phyloP scores from a whole-genome alignment of 1,140 invertebrate genomes.

The Theocolax elegans region DNA sequence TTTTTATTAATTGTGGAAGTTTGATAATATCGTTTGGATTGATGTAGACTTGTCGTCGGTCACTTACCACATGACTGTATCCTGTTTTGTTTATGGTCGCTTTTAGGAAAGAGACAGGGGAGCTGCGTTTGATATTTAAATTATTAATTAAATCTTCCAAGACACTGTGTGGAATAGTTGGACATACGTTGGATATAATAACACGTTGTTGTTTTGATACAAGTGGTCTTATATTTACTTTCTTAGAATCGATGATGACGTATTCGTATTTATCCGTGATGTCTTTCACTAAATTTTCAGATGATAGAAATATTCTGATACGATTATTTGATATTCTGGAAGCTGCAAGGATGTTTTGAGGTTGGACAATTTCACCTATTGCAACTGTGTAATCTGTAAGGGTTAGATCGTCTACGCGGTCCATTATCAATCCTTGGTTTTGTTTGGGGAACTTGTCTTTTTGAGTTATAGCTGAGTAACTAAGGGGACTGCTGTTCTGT shows the following conservation, averaged over 20 bases:
- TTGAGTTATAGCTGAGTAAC: background rate
- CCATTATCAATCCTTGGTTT: background rate
- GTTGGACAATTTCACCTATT: background rate
- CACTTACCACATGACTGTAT: background rate
- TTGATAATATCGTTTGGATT: background rate
- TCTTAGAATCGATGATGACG: background rate
- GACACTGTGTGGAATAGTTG: background rate
- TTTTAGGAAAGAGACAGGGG: too few species aligned
- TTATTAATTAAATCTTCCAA: too few species aligned
- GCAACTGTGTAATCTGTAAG: background rate
- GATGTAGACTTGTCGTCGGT: background rate
- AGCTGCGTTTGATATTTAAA: too few species aligned
- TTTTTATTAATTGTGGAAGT: background rate
- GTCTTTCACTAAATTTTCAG: background rate
- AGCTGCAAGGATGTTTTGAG: background rate
- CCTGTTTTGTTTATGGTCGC: too few species aligned
- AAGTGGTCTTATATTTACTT: background rate
- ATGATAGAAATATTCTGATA: background rate
- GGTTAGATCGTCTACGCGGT: background rate
- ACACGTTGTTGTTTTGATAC: background rate
- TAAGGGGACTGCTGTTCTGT: background rate
- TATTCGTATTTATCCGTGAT: background rate
- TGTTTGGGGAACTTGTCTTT: background rate
- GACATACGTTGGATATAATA: constrained; percentile 1
- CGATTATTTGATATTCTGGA: background rate